Evolutionary conservation across 92 coral and sea anemone species (phyloP).

Genomic region (Pocillopora grandis): DNA sequence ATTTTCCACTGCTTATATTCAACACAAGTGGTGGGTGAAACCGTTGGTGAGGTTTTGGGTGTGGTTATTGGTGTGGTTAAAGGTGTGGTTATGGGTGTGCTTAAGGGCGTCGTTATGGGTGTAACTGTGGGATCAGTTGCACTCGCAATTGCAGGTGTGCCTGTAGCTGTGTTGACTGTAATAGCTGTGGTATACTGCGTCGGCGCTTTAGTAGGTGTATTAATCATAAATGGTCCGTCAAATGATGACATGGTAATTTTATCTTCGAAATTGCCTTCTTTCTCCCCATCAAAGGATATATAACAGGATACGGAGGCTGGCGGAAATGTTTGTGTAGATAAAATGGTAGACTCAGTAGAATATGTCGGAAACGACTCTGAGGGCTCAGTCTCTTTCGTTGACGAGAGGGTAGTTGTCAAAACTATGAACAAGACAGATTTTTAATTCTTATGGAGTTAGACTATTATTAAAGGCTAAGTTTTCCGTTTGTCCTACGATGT

Average conservation of each 20-base stretch:
- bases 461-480: not conserved
- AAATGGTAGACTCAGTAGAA: not conserved
- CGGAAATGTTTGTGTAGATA: not conserved
- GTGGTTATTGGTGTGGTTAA: not conserved
- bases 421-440: too few relatives aligned
- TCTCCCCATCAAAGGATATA: not conserved
- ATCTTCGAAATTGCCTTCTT: slow-evolving; percentile 9
- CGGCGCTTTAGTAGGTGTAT: not conserved
- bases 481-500: too few relatives aligned
- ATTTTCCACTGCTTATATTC: slow-evolving; percentile 6
- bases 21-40: not conserved
- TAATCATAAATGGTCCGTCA: not conserved
- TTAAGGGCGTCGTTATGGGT: not conserved
- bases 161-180: not conserved
- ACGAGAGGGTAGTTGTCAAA: too few relatives aligned
- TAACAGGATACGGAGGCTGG: not conserved
- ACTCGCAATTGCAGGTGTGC: not conserved
- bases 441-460: too few relatives aligned
- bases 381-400: too few relatives aligned
- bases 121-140: not conserved
- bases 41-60: not conserved
- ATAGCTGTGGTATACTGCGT: not conserved
- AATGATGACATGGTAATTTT: not conserved
- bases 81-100: not conserved
- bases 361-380: too few relatives aligned